Conservation (phyloP, 1,140 invertebrate species). For the Trinorchestia longiramus region DNA sequence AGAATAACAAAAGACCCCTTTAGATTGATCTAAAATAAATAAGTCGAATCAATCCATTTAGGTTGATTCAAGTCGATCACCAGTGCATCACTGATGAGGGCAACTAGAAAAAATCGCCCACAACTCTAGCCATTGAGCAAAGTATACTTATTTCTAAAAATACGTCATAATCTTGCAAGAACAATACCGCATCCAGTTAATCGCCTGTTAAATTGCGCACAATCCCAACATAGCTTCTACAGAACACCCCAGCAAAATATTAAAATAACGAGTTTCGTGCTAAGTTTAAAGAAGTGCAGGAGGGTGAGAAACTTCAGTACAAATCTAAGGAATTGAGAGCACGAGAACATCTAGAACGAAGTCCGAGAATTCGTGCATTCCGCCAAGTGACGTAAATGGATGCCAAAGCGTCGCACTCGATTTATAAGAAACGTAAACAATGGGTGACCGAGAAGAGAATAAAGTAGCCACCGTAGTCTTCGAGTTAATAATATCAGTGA, state of each 20-base stretch:
- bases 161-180: background rate
- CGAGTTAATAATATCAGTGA: background rate
- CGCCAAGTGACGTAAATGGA: background rate
- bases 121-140: too few relatives aligned
- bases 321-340: background rate
- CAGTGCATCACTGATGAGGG: too few relatives aligned
- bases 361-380: background rate
- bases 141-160: too few relatives aligned
- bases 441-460: background rate
- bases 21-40: too few relatives aligned
- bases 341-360: background rate
- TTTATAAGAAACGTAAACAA: conserved; percentile 2
- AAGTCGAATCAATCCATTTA: too few relatives aligned
- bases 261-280: background rate
- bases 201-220: background rate
- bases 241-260: background rate
- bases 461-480: background rate
- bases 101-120: too few relatives aligned
- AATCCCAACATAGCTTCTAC: background rate
- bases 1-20: too few relatives aligned
- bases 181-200: background rate
- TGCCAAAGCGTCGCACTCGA: background rate
- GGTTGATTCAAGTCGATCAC: too few relatives aligned
- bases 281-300: background rate
- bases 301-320: background rate